Percentiles rank a stretch among this genome's conserved stretches.
These are phyloP conservation scores for Leucopsar rothschildi DNA, from an alignment of 2,113 vertebrate genomes.

Conservation along the genomic window DNA sequence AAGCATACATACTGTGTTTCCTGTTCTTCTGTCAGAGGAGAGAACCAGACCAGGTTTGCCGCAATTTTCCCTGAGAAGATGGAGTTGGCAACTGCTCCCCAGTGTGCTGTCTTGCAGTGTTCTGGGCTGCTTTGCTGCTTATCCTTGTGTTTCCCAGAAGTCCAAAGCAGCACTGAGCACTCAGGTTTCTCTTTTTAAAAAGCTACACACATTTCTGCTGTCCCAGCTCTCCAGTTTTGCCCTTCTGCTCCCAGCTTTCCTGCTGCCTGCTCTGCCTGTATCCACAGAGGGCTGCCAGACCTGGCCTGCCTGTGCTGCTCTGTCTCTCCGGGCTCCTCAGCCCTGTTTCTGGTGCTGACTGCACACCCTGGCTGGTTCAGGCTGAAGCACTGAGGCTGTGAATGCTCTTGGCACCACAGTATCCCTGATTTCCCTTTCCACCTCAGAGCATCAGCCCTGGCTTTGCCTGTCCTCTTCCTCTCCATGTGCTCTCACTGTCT, in stretches of 20 bases:
- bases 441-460: not conserved
- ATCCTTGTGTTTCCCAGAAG: not conserved
- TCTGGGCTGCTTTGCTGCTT: not conserved
- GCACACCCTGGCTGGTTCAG: not conserved
- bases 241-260: not conserved
- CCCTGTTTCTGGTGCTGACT: not conserved
- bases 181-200: not conserved
- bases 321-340: not conserved
- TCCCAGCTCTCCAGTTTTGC: fast-evolving
- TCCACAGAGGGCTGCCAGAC: not conserved
- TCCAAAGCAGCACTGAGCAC: not conserved
- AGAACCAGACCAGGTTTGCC: not conserved
- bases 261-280: not conserved
- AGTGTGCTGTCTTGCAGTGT: fast-evolving
- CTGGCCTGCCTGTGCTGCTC: fast-evolving
- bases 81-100: fast-evolving
- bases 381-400: not conserved
- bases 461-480: not conserved
- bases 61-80: not conserved
- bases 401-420: not conserved
- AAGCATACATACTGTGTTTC: not conserved
- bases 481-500: not conserved
- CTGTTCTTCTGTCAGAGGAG: not conserved
- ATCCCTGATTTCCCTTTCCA: not conserved
- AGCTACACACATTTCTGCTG: not conserved